A percentile compares a stretch with the other conserved stretches of the same genome.
phyloP scores from a whole-genome alignment of 2,797 vertebrate species.

The Trematomus bernacchii region DNA sequence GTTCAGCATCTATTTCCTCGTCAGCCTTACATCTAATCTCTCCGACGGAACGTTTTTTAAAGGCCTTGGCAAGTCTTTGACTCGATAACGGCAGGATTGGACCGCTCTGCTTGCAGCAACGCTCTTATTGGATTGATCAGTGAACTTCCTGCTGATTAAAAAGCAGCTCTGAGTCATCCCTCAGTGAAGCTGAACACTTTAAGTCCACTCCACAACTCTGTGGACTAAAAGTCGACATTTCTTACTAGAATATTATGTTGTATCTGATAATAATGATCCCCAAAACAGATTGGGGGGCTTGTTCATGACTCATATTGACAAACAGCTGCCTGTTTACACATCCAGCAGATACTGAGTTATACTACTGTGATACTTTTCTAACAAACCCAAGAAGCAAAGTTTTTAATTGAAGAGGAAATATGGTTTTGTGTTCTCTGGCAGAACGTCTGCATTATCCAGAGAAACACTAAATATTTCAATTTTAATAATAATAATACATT shows the following conservation, averaged over 20 bases:
- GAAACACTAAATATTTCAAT: no score
- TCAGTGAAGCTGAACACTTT: constrained; percentile 13
- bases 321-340: neutral
- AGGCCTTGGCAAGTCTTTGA: constrained; percentile 50
- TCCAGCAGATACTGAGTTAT: neutral
- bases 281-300: constrained; percentile 4
- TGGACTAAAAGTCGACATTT: constrained; percentile 13
- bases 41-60: constrained; percentile 61
- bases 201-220: constrained; percentile 9
- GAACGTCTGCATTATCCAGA: no score
- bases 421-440: no score
- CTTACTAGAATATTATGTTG: neutral
- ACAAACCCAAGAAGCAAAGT: no score
- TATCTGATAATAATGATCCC: constrained; percentile 17
- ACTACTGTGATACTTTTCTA: no score
- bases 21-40: constrained; percentile 49
- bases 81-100: neutral
- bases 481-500: no score
- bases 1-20: constrained; percentile 55
- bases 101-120: constrained; percentile 43
- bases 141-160: constrained; percentile 63
- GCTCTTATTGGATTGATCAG: constrained; percentile 54
- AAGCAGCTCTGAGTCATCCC: constrained; percentile 43
- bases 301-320: constrained; percentile 13
- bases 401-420: no score